Conservation (phyloP, 2,113 vertebrate genomes). For the Campylomormyrus numenius region DNA sequence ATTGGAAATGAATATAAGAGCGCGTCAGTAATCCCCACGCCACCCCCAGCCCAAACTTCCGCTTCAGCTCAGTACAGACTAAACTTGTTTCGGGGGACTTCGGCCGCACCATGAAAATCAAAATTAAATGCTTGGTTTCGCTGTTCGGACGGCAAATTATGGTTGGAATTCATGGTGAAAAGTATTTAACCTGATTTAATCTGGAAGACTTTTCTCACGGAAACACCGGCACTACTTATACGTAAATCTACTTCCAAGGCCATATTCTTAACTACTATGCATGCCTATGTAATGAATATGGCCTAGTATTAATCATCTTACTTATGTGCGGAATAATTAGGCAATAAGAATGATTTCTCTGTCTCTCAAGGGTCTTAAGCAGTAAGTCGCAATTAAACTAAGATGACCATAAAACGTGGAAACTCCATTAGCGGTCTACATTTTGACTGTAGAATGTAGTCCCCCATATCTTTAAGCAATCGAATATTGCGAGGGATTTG, state of each 20-base stretch:
- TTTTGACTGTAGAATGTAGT: neutral
- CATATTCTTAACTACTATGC: neutral
- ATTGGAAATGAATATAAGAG: neutral
- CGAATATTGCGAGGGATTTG: neutral
- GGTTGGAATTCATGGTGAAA: neutral
- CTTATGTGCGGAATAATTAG: neutral
- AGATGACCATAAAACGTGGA: neutral
- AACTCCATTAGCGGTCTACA: neutral
- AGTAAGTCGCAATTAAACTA: neutral
- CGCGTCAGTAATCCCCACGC: neutral
- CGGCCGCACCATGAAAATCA: neutral
- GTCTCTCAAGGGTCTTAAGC: neutral
- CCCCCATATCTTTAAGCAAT: neutral
- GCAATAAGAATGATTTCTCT: neutral
- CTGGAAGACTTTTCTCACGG: neutral
- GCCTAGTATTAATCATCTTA: neutral
- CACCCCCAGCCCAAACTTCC: neutral
- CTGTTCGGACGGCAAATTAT: neutral
- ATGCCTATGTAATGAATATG: neutral
- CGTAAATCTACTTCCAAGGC: neutral
- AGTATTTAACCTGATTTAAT: neutral
- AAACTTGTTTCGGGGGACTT: neutral
- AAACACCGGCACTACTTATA: neutral
- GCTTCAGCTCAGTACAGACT: neutral
- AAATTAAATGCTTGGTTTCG: neutral